Conservation (phyloP, 23 tunicate genomes). For the Oikopleura dioica region DNA sequence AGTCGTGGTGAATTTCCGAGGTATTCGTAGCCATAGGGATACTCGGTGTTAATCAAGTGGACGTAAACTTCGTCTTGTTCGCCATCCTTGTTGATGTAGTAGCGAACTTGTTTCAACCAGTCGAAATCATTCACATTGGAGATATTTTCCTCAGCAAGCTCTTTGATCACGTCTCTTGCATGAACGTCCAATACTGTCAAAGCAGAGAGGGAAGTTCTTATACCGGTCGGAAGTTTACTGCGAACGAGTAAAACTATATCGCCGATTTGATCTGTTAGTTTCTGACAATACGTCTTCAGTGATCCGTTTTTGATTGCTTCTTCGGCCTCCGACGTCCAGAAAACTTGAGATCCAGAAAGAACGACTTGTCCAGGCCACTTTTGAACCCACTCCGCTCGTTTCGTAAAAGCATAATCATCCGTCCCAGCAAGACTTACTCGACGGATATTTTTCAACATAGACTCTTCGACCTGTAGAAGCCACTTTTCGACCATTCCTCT, state of each 20-base stretch:
- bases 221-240: constrained; percentile 62
- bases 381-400: constrained; percentile 54
- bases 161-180: constrained; percentile 61
- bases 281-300: constrained; percentile 41
- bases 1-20: constrained; percentile 80
- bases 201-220: constrained; percentile 47
- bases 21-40: constrained; percentile 77
- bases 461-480: constrained; percentile 62
- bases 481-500: constrained; percentile 98
- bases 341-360: constrained; percentile 52
- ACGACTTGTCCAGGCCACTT: constrained; percentile 83
- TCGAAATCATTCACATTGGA: constrained; percentile 33
- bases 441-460: constrained; percentile 50
- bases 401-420: constrained; percentile 32
- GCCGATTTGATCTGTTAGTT: constrained; percentile 54
- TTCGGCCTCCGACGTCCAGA: constrained; percentile 77
- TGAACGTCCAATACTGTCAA: constrained; percentile 76
- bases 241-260: constrained; percentile 82
- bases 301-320: constrained; percentile 57
- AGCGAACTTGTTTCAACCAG: constrained; percentile 70
- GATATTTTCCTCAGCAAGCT: constrained; percentile 42
- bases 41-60: constrained; percentile 86
- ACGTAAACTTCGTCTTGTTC: constrained; percentile 29
- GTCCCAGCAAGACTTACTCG: constrained; percentile 39
- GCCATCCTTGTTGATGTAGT: constrained; percentile 18